Evolutionary conservation across 1,140 invertebrate species (phyloP).

Genomic region (Solenopsis invicta): DNA sequence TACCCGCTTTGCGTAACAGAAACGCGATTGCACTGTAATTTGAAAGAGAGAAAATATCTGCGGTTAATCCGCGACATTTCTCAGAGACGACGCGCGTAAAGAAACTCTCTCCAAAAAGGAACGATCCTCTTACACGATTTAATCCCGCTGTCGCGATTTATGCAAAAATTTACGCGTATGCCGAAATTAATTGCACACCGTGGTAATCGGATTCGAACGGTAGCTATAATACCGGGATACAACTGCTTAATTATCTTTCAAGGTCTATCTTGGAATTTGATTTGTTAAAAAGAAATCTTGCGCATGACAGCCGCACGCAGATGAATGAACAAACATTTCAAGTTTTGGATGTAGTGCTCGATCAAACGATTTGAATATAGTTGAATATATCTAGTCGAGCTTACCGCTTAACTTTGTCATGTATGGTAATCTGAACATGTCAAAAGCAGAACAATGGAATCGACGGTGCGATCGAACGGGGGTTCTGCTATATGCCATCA

Average conservation of each 20-base stretch:
- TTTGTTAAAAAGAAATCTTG: background rate
- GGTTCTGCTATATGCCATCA: too few species aligned
- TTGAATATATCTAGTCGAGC: slow-evolving; percentile 56
- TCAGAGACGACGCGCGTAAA: background rate
- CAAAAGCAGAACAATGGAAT: slow-evolving; percentile 79
- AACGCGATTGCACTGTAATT: slow-evolving; percentile 38
- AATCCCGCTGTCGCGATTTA: slow-evolving; percentile 46
- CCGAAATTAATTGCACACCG: slow-evolving; percentile 41
- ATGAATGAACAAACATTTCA: background rate
- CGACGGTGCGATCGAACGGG: slow-evolving; percentile 71
- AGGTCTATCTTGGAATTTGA: background rate
- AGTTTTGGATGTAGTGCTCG: slow-evolving; percentile 38
- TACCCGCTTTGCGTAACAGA: slow-evolving; percentile 16
- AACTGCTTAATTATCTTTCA: slow-evolving; percentile 25
- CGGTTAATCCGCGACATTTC: slow-evolving; percentile 39
- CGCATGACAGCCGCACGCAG: background rate
- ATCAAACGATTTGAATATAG: slow-evolving; percentile 43
- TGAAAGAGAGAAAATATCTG: background rate
- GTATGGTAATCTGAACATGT: slow-evolving; percentile 79
- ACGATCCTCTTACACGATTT: slow-evolving; percentile 30
- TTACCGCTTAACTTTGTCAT: slow-evolving; percentile 81
- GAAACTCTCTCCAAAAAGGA: background rate
- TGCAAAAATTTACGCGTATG: slow-evolving; percentile 7
- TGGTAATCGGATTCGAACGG: slow-evolving; percentile 19
- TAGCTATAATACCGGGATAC: background rate